phyloP scores from a whole-genome alignment of 2,113 vertebrate genomes.

The Forbesichthys papilliferus region DNA sequence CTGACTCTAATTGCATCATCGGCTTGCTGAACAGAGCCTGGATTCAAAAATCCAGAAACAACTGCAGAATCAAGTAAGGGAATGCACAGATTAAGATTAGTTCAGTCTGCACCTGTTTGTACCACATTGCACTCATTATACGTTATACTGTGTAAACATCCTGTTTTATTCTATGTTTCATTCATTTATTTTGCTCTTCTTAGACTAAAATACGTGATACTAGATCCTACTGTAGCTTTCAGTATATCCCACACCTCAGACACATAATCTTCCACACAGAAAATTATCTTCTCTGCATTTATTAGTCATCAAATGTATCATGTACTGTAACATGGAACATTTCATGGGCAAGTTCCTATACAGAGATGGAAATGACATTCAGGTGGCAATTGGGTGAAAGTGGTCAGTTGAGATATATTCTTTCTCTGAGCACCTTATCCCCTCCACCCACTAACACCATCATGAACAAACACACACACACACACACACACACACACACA shows the following conservation, averaged over 20 bases:
- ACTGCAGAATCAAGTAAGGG: neutral
- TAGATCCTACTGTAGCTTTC: too few relatives aligned
- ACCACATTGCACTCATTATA: too few relatives aligned
- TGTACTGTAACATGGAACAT: too few relatives aligned
- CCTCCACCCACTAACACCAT: slow-evolving; percentile 43
- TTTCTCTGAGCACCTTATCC: slow-evolving; percentile 23
- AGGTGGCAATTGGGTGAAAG: slow-evolving; percentile 27
- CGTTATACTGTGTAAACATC: too few relatives aligned
- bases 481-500: slow-evolving; percentile 1
- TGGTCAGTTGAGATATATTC: slow-evolving; percentile 34
- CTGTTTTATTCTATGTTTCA: too few relatives aligned
- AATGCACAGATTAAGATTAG: neutral
- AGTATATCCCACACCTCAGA: too few relatives aligned
- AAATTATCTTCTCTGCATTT: too few relatives aligned
- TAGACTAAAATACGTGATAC: too few relatives aligned
- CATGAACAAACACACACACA: slow-evolving; percentile 1
- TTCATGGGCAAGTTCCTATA: neutral
- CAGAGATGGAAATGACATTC: slow-evolving; percentile 14
- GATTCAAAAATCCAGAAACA: slow-evolving; percentile 9
- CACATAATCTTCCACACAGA: too few relatives aligned
- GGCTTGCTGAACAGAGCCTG: neutral
- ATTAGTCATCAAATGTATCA: too few relatives aligned
- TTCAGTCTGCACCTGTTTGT: too few relatives aligned
- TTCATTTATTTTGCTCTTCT: too few relatives aligned
- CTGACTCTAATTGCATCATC: slow-evolving; percentile 33